Evolutionary conservation across 2,888 invertebrate species (phyloP).

Genomic region (Trisateles emortualis): DNA sequence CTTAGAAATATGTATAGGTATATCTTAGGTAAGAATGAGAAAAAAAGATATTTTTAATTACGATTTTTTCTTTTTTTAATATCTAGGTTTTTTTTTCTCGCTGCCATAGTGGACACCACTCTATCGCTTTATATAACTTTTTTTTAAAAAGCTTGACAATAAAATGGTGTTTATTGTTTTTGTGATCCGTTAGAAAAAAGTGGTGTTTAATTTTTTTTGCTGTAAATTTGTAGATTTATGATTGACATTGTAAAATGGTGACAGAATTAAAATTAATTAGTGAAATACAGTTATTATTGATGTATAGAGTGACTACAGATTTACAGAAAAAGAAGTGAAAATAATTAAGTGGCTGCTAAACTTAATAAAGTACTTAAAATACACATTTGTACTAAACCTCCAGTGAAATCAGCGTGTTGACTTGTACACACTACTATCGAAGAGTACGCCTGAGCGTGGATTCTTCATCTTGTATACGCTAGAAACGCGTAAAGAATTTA

Average conservation of each 20-base stretch:
- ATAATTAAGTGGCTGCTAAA: constrained; percentile 66
- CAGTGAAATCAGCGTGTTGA: constrained; percentile 56
- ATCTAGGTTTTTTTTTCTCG: constrained; percentile 56
- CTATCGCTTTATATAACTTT: constrained; percentile 44
- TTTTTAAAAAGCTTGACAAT: constrained; percentile 48
- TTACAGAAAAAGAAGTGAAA: constrained; percentile 33
- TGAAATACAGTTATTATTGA: constrained; percentile 30
- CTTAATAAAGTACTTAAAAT: constrained; percentile 74
- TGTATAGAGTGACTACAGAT: constrained; percentile 42
- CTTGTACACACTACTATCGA: constrained; percentile 44
- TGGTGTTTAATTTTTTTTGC: constrained; percentile 32
- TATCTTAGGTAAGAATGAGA: constrained; percentile 66
- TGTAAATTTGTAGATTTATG: constrained; percentile 37
- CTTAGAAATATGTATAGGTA: constrained; percentile 63
- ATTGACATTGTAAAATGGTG: constrained; percentile 1
- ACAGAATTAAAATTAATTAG: constrained; percentile 5
- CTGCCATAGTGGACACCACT: constrained; percentile 71
- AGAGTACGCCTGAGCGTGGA: background rate
- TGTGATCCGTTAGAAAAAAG: constrained; percentile 23
- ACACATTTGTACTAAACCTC: constrained; percentile 62
- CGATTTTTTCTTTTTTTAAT: constrained; percentile 47
- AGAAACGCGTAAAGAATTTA: no score
- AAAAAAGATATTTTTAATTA: constrained; percentile 80
- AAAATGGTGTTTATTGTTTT: constrained; percentile 38
- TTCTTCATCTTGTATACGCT: no score